These are phyloP conservation scores for Notiomystis cincta DNA, from an alignment of 2,113 vertebrate genomes.

Conservation along the genomic window DNA sequence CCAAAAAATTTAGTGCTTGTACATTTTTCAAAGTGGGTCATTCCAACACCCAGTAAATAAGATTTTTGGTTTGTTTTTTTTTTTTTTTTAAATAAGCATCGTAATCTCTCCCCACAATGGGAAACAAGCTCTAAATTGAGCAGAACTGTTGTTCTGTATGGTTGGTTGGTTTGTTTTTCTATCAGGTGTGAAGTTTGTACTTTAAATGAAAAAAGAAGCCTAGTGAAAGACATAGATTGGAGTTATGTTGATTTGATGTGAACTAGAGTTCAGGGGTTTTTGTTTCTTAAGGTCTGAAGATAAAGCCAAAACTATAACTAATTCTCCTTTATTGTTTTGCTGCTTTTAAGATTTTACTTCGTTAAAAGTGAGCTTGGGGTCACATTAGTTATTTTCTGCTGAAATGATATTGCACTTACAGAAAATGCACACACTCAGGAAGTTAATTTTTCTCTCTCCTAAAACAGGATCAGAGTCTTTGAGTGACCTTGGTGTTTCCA, in stretches of 20 bases:
- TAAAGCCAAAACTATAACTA: neutral
- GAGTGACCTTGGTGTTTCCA: constrained; percentile 37
- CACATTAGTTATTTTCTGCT: constrained; percentile 19
- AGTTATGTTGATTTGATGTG: neutral
- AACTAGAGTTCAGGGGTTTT: neutral
- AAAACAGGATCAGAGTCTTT: neutral
- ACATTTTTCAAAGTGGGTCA: neutral
- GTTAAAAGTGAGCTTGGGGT: neutral
- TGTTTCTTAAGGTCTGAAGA: neutral
- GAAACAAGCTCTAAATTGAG: neutral
- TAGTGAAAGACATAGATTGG: neutral
- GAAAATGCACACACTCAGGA: neutral
- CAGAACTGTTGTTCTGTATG: neutral
- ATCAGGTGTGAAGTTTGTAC: neutral
- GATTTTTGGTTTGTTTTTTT: too few species aligned
- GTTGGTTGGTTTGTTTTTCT: neutral
- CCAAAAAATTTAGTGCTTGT: neutral
- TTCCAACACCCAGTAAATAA: neutral
- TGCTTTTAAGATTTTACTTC: neutral
- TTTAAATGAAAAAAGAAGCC: neutral
- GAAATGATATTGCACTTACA: neutral
- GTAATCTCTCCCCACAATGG: rapidly evolving
- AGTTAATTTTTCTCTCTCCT: neutral
- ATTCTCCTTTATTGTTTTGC: neutral
- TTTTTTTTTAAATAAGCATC: too few species aligned